Base-by-base conservation (phyloP, 2,888 invertebrate species). In the Clepsis dumicolana region DNA sequence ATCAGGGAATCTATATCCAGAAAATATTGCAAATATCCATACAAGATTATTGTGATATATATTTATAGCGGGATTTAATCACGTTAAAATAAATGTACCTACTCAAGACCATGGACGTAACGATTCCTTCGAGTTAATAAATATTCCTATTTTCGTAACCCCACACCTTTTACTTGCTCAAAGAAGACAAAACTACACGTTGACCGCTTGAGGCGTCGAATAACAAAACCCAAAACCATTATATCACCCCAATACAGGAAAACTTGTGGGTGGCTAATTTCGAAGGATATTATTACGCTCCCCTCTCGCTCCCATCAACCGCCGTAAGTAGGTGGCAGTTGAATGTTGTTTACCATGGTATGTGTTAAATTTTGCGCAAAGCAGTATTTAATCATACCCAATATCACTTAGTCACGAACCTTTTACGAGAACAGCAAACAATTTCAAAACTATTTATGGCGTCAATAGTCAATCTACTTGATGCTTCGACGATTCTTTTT, bases 401-500 rank as follows among this genome's bases (percentile, higher is more conserved):
- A 56, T 24, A 56, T 14, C 56, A 38, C 56, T 56, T 56, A 32
- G 56, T 35, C 56, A 56, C 56, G 56, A 56, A 35, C 56, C 56
- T 32, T 56, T 56, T 56, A 35, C 56, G 56, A 56, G 24, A 14
- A 8, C 21, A 21, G 35, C n/a, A 56, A 56, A 56, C 56, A 56
- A 21, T 21, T 18, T 35, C 35, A 56, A 35, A 35, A 56, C 35
- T 35, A 54, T 54, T 32, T 7, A 54, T 32, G 54, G 18, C 12
- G 54, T 8, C 54, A 12, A 48, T 0, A 8, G 44, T 44, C n/a
- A n/a, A n/a, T n/a, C n/a, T 18, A 10, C 35, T 1, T 4, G 48
- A 12, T 48, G 21, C 12, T 48, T 48, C 21, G 2, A 48, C 35
- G 7, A 7, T 29, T 4, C 7, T 3, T n/a, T n/a, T n/a, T n/a